Conservation (phyloP, 2,797 vertebrate genomes). For the Phalanger gymnotis region DNA sequence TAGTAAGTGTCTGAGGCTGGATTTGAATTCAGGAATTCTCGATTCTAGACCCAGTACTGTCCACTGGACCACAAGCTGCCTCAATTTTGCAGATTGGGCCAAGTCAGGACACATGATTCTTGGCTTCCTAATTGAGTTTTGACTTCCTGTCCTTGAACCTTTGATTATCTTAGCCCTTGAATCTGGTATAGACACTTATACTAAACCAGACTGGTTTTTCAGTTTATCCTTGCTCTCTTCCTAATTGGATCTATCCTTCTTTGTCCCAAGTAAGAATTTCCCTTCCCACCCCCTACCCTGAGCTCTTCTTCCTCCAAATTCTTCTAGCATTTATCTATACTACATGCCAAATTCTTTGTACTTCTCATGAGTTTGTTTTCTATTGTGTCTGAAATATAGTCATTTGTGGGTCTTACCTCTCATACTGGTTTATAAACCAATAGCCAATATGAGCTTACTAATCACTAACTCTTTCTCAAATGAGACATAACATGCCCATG, state of each 20-base stretch:
- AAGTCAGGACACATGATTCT: not conserved
- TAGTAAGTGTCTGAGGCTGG: not conserved
- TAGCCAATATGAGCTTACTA: not conserved
- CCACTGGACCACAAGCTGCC: not conserved
- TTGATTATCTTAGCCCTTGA: not conserved
- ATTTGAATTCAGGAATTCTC: not conserved
- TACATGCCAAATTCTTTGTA: not conserved
- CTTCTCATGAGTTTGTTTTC: not conserved
- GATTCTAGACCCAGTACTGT: not conserved
- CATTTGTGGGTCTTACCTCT: not conserved
- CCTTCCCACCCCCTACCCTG: not conserved
- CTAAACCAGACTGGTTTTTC: not conserved
- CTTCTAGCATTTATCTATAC: not conserved
- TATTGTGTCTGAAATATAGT: not conserved
- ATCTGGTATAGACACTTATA: not conserved
- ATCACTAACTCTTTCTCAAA: not conserved
- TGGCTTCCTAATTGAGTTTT: not conserved
- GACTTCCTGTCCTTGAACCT: not conserved
- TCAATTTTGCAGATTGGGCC: not conserved
- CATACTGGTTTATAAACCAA: not conserved
- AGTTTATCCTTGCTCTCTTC: not conserved
- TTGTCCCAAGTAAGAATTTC: not conserved
- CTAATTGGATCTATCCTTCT: not conserved
- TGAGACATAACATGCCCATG: not conserved
- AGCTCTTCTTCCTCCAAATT: not conserved